These are phyloP conservation scores for Bombus consobrinus DNA, from an alignment of 1,140 invertebrate species.

Conservation along the genomic window DNA sequence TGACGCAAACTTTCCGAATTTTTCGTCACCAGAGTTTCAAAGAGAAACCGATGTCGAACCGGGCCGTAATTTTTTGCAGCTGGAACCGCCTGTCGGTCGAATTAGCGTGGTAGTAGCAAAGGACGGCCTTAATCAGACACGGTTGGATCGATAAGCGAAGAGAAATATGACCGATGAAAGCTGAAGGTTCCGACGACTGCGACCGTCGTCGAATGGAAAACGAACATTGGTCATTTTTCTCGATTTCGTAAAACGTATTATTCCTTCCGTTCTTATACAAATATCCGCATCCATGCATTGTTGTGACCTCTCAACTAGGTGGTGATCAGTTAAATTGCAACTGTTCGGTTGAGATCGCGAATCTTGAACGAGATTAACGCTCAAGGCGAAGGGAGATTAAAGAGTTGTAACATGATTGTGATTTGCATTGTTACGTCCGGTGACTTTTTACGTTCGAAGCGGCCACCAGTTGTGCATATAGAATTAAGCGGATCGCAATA, in stretches of 20 bases:
- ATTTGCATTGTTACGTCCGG: too few relatives aligned
- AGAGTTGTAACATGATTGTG: too few relatives aligned
- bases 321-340: too few relatives aligned
- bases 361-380: too few relatives aligned
- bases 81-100: constrained; percentile 39
- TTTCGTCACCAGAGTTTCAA: constrained; percentile 35
- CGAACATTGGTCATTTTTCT: not conserved
- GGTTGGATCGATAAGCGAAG: constrained; percentile 34
- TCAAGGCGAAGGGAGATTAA: too few relatives aligned
- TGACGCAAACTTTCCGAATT: constrained; percentile 60
- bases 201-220: not conserved
- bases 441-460: too few relatives aligned
- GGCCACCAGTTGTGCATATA: too few relatives aligned
- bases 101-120: constrained; percentile 45
- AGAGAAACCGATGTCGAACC: not conserved
- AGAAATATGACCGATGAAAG: constrained; percentile 11
- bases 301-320: too few relatives aligned
- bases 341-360: too few relatives aligned
- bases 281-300: not conserved
- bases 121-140: constrained; percentile 53
- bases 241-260: not conserved
- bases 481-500: too few relatives aligned
- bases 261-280: not conserved
- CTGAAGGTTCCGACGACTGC: not conserved
- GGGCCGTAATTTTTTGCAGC: constrained; percentile 34